phyloP scores from a whole-genome alignment of 1,140 invertebrate species.

The Eupristina koningsbergeri region DNA sequence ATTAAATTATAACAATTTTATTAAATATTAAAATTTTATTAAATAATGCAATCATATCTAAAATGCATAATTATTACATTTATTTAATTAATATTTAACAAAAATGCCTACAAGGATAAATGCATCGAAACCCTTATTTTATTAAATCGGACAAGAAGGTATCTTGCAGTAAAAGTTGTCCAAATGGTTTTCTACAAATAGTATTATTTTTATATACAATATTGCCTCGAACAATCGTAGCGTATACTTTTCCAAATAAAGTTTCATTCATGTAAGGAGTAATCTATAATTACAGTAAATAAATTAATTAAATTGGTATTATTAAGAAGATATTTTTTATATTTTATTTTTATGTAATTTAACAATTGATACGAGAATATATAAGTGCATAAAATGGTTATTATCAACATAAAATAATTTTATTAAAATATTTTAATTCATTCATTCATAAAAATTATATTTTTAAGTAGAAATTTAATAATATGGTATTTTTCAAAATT shows the following conservation, averaged over 20 bases:
- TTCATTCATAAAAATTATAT: too few species aligned
- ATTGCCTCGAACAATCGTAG: constrained; percentile 76
- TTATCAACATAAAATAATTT: too few species aligned
- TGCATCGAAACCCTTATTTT: background rate
- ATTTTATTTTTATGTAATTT: too few species aligned
- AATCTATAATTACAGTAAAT: constrained; percentile 66
- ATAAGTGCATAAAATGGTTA: too few species aligned
- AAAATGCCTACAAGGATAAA: background rate
- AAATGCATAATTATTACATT: background rate
- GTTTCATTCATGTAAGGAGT: constrained; percentile 76
- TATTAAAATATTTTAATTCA: too few species aligned
- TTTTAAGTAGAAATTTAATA: too few species aligned
- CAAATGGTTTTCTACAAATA: constrained; percentile 65
- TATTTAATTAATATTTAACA: background rate
- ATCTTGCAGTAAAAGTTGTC: constrained; percentile 65
- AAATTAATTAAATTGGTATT: background rate
- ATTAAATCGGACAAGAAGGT: constrained; percentile 34
- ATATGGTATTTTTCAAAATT: too few species aligned
- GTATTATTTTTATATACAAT: constrained; percentile 73
- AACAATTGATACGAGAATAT: too few species aligned
- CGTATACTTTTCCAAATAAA: constrained; percentile 75
- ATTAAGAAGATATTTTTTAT: background rate
- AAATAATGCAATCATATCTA: too few species aligned
- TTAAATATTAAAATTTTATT: too few species aligned
- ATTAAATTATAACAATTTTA: too few species aligned